phyloP scores from a whole-genome alignment of 1,140 invertebrate species.

The Lucilia cuprina region DNA sequence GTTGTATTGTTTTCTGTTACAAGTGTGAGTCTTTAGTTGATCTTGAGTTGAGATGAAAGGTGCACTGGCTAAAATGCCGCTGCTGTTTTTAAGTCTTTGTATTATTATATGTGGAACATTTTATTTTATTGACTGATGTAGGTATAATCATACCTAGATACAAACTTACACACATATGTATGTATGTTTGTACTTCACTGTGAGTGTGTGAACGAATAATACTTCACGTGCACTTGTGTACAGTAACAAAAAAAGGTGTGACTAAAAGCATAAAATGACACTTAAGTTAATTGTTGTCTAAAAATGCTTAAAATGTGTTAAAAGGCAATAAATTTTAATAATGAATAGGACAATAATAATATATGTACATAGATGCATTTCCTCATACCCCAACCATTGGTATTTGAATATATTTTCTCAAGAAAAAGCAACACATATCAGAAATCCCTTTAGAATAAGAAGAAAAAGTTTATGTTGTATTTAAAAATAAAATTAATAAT shows the following conservation, averaged over 20 bases:
- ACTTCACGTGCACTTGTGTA: neutral
- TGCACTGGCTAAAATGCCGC: constrained; percentile 13
- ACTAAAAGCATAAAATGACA: constrained; percentile 32
- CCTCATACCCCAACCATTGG: neutral
- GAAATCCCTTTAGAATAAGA: too few relatives aligned
- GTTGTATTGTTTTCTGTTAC: neutral
- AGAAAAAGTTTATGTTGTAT: too few relatives aligned
- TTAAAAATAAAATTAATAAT: too few relatives aligned
- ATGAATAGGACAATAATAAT: neutral
- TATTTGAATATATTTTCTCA: neutral
- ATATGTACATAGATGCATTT: neutral
- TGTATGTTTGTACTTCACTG: too few relatives aligned
- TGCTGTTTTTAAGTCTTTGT: neutral
- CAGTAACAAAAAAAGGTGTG: constrained; percentile 23
- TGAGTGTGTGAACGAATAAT: neutral
- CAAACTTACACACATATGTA: neutral
- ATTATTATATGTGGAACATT: constrained; percentile 14
- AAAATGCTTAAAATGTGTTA: constrained; percentile 30
- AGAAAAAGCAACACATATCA: neutral
- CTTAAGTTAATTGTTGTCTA: constrained; percentile 27
- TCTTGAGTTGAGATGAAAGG: constrained; percentile 34
- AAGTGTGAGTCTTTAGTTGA: constrained; percentile 18
- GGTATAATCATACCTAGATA: neutral
- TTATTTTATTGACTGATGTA: neutral
- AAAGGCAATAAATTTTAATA: constrained; percentile 28